Evolutionary conservation across 2,797 vertebrate genomes (phyloP).

Genomic region (Choloepus didactylus): DNA sequence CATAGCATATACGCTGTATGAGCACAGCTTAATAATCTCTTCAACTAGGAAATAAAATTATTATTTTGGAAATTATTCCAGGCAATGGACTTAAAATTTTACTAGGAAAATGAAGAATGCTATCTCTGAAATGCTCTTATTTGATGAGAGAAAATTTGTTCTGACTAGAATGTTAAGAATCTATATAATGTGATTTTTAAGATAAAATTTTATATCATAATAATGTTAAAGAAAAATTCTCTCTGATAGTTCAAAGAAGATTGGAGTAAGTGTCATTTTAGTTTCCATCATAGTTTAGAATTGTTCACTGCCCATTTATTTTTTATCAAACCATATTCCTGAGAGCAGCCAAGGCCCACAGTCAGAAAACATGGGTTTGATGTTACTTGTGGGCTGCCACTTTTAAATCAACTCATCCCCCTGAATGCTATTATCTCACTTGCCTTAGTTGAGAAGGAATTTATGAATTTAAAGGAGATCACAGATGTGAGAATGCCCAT

Average conservation of each 20-base stretch:
- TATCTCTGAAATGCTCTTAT: background rate
- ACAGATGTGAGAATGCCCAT: background rate
- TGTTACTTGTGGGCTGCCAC: background rate
- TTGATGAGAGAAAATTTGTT: background rate
- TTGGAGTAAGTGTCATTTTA: background rate
- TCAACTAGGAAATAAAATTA: too few species aligned
- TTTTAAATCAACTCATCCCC: background rate
- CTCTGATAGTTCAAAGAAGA: background rate
- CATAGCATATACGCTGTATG: too few species aligned
- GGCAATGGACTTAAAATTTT: too few species aligned
- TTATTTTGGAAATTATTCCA: background rate
- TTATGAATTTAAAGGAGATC: background rate
- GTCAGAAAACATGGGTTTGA: background rate
- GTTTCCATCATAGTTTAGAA: background rate
- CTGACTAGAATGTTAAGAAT: background rate
- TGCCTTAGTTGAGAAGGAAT: background rate
- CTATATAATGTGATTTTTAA: background rate
- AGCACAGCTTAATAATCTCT: too few species aligned
- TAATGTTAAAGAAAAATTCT: background rate
- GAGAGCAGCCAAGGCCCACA: background rate
- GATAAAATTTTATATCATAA: background rate
- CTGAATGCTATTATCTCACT: background rate
- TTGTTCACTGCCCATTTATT: too few species aligned
- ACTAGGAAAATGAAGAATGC: background rate
- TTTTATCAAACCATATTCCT: background rate